Conservation (phyloP, 2,113 vertebrate genomes). For the Crotalus viridis region DNA sequence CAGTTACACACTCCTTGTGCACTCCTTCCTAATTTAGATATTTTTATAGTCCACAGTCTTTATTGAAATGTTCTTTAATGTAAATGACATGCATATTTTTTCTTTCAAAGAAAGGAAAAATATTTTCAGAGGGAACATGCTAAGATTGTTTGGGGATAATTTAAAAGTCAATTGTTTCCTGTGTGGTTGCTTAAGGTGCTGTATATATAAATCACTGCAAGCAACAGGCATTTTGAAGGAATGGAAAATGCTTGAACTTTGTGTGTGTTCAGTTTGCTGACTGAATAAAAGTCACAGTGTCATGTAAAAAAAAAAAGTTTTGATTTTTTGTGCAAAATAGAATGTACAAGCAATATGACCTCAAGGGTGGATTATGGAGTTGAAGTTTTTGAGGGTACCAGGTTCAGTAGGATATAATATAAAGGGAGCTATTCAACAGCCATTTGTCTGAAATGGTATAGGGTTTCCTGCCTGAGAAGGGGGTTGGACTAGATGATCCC, state of each 20-base stretch:
- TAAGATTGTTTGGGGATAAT: neutral
- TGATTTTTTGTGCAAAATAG: neutral
- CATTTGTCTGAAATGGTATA: no score
- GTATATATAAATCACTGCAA: neutral
- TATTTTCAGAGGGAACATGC: neutral
- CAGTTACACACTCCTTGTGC: neutral
- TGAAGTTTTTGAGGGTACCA: neutral
- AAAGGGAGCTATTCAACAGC: neutral
- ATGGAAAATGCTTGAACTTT: neutral
- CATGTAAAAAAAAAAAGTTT: neutral
- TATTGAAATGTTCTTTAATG: neutral
- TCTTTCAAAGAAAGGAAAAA: neutral
- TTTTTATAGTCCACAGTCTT: neutral
- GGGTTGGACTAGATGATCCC: no score
- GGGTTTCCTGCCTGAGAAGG: no score
- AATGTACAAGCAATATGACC: neutral
- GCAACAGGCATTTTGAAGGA: neutral
- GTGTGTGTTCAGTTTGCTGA: neutral
- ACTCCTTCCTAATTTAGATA: neutral
- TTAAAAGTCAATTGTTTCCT: neutral
- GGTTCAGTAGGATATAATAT: neutral
- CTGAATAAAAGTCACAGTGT: neutral
- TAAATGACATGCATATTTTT: neutral
- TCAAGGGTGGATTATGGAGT: neutral
- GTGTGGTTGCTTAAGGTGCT: neutral